Evolutionary conservation across 2,113 vertebrate genomes (phyloP).

Genomic region (Telmatochromis brachygnathus): DNA sequence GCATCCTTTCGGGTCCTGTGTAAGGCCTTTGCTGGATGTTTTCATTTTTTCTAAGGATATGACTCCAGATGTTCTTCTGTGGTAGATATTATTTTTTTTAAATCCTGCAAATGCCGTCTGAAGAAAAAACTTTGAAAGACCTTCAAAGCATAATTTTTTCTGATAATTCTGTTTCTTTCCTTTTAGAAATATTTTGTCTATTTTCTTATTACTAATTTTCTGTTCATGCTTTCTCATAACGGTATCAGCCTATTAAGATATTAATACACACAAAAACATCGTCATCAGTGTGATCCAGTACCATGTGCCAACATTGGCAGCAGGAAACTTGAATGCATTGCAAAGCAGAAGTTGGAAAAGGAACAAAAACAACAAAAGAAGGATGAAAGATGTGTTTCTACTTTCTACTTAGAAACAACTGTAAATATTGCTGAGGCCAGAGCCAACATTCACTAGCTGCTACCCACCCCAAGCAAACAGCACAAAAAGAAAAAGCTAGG

Average conservation of each 20-base stretch:
- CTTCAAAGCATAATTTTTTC: fast-evolving
- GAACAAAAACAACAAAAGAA: conserved; percentile 5
- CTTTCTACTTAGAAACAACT: background rate
- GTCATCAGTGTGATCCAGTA: background rate
- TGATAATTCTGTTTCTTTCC: background rate
- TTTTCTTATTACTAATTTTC: background rate
- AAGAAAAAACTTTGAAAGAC: background rate
- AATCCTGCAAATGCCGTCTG: background rate
- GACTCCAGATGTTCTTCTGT: background rate
- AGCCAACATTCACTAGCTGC: background rate
- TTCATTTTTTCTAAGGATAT: background rate
- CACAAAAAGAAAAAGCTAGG: background rate
- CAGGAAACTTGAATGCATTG: background rate
- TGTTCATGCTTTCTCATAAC: background rate
- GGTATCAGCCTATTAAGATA: background rate
- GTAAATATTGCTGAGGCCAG: background rate
- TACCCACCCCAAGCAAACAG: background rate
- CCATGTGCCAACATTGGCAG: background rate
- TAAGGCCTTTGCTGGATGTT: background rate
- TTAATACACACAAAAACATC: background rate
- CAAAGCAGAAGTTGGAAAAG: background rate
- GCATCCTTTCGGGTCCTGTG: background rate
- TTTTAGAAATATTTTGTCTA: background rate
- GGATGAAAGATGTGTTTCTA: conserved; percentile 7
- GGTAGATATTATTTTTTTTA: background rate